Evolutionary conservation across 2,888 invertebrate genomes (phyloP).

Genomic region (Tribolium freemani): DNA sequence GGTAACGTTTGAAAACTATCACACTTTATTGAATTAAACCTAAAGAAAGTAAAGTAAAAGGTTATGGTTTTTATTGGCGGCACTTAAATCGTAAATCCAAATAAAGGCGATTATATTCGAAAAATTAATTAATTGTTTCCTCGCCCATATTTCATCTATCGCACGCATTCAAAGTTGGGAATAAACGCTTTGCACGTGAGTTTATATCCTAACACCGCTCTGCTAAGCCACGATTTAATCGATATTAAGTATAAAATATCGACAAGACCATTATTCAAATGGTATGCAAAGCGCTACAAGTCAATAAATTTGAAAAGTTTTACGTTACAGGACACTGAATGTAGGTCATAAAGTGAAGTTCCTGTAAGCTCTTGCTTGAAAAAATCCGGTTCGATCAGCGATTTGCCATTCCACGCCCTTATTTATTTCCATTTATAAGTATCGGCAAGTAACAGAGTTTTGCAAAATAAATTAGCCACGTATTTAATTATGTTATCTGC

Average conservation of each 20-base stretch:
- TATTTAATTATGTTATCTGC: slow-evolving; percentile 43
- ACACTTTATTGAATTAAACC: too few relatives aligned
- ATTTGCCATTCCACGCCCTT: neutral
- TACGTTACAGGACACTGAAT: slow-evolving; percentile 6
- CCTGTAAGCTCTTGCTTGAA: neutral
- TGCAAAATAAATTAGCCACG: slow-evolving; percentile 39
- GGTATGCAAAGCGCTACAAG: slow-evolving; percentile 20
- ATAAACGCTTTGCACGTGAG: slow-evolving; percentile 9
- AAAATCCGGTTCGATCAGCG: neutral
- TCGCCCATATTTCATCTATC: neutral
- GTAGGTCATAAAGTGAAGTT: slow-evolving; percentile 1
- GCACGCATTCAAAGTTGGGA: slow-evolving; percentile 4
- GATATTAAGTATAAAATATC: slow-evolving; percentile 33
- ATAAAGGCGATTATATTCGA: neutral
- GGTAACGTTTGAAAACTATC: neutral
- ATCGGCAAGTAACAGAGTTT: neutral
- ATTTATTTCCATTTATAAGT: neutral
- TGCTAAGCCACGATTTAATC: slow-evolving; percentile 17
- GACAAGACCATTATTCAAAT: slow-evolving; percentile 34
- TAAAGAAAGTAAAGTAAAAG: neutral
- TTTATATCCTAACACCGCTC: slow-evolving; percentile 21
- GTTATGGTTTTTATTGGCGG: neutral
- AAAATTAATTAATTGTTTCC: slow-evolving; percentile 10
- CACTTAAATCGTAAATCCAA: neutral
- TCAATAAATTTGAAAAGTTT: slow-evolving; percentile 11